A percentile compares a stretch with the other conserved stretches of the same genome.
These are phyloP conservation scores for Perdita meconis DNA, from an alignment of 2,888 invertebrate species.

Conservation along the genomic window DNA sequence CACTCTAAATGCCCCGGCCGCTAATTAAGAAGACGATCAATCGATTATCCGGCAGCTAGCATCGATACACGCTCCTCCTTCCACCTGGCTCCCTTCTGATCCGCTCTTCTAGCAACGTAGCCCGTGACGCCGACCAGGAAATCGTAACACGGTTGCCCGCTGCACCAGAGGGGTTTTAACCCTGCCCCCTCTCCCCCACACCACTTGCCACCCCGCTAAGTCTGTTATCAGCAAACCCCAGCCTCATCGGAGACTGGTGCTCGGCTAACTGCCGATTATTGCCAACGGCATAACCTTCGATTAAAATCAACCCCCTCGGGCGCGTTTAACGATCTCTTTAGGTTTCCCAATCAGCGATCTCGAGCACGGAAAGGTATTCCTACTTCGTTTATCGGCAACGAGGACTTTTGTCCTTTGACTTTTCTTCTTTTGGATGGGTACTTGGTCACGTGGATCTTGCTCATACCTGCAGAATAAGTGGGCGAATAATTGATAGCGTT, in stretches of 20 bases:
- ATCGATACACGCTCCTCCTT: constrained; percentile 62
- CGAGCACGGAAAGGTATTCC: constrained; percentile 6
- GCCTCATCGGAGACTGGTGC: constrained; percentile 68
- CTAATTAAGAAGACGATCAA: constrained; percentile 77
- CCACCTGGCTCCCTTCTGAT: constrained; percentile 45
- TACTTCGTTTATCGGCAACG: not conserved
- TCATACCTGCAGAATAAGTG: too few species aligned
- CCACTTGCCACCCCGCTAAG: constrained; percentile 68
- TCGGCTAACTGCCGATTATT: constrained; percentile 77
- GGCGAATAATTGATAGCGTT: too few species aligned
- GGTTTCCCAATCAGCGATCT: constrained; percentile 58
- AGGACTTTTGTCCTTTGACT: not conserved
- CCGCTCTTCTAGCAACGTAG: constrained; percentile 57
- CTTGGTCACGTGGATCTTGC: too few species aligned
- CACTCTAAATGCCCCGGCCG: constrained; percentile 69
- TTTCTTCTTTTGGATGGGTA: not conserved
- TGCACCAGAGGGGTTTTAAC: constrained; percentile 58
- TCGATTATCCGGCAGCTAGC: constrained; percentile 69
- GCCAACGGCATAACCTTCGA: constrained; percentile 72
- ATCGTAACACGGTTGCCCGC: constrained; percentile 64
- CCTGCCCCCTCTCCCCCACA: constrained; percentile 21
- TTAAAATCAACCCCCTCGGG: constrained; percentile 73
- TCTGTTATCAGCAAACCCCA: constrained; percentile 80
- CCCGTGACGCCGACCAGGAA: constrained; percentile 66
- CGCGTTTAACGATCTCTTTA: constrained; percentile 65